Base-by-base conservation (phyloP, 1,140 invertebrate genomes). In the Muscidifurax raptorellus region DNA sequence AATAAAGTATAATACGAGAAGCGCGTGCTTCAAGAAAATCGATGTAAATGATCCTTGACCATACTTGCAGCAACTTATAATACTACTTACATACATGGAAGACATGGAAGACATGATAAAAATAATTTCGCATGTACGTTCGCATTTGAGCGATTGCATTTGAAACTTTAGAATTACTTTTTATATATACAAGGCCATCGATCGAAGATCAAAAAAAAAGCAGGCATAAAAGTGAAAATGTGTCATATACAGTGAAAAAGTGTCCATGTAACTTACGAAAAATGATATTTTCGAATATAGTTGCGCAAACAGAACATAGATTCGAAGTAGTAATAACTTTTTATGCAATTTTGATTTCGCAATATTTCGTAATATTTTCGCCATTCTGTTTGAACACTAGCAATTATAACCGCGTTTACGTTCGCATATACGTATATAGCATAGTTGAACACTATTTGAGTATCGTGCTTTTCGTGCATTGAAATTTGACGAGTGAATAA, bases 1-100 rank as follows among this genome's bases (percentile, higher is more conserved):
- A 82, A 77, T 82, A 82, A 76, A 82, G 32, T 76, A 82, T 82
- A 75, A 82, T 82, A 27, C 71, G 44, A 47, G 44, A 47, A 18
- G 44, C 18, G 52, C 18, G 74, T 15, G 32, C 59, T 30, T 82
- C 6, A 12, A 67, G 72, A 82, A 82, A 82, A 82, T 82, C 81
- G 59, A 82, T 82, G 81, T 47, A 82, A 67, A 66, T 82, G 71
- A 74, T 82, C 52, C 52, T 74, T 28, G 66, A 72, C 66, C 52
- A 52, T 44, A 28, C 25, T 9, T 52, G 44, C n/a, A 52, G 71
- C 67, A 25, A 22, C 52, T 1, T 59, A 6, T 18, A 1, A 81
- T 81, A n/a, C 40, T 44, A 44, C 12, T 44, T 44, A 47, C 36
- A 30, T 59, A 52, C 28, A 32, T 15, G 71, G 67, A 52, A 52